Percentiles rank a stretch among this genome's conserved stretches.
Evolutionary conservation across 2,113 vertebrate genomes (phyloP).

Genomic region (Ranitomeya imitator): DNA sequence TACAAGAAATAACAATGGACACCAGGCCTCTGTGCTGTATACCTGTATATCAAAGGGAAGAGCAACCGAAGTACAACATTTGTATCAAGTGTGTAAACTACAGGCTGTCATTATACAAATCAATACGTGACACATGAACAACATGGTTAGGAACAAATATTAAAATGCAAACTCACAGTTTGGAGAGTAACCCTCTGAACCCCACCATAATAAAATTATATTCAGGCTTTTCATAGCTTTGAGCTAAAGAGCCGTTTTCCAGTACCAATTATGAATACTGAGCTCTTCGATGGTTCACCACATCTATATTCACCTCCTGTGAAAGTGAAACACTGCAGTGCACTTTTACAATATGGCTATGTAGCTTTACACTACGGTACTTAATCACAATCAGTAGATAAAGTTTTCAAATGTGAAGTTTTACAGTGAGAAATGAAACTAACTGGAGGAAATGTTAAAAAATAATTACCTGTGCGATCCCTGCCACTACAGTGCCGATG

Average conservation of each 20-base stretch:
- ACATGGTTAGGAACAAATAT: neutral
- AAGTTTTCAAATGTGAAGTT: neutral
- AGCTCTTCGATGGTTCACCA: too few relatives aligned
- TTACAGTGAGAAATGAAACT: too few relatives aligned
- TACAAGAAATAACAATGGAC: neutral
- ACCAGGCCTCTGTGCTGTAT: neutral
- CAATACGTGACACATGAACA: neutral
- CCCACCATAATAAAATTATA: too few relatives aligned
- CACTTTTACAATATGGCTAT: neutral
- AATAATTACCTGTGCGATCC: too few relatives aligned
- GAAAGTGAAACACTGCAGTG: neutral
- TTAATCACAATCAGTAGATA: neutral
- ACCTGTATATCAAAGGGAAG: neutral
- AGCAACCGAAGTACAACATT: neutral
- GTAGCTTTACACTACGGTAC: neutral
- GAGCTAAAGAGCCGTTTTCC: too few relatives aligned
- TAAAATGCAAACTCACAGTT: too few relatives aligned
- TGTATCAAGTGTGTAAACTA: neutral
- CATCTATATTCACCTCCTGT: neutral
- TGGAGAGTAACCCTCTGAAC: too few relatives aligned
- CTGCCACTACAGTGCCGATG: too few relatives aligned
- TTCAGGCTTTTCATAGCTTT: too few relatives aligned
- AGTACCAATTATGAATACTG: too few relatives aligned
- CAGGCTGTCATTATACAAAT: neutral
- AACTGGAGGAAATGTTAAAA: too few relatives aligned